A percentile compares a stretch with the other conserved stretches of the same genome.
These are phyloP conservation scores for Prolemur simus DNA, from an alignment of 2,113 vertebrate genomes.

Conservation along the genomic window DNA sequence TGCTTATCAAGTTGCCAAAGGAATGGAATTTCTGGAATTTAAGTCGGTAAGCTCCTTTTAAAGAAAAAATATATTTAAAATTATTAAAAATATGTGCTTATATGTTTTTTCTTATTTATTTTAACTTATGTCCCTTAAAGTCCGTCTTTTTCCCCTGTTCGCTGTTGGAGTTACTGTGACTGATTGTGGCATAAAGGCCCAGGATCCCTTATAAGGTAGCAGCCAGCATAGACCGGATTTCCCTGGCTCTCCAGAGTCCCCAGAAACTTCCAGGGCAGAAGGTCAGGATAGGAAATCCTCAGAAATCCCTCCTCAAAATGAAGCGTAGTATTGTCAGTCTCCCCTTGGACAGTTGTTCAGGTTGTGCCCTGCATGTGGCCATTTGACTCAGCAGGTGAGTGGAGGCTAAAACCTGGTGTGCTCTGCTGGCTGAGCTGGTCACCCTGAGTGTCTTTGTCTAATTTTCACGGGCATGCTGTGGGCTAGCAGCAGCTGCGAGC, in stretches of 20 bases:
- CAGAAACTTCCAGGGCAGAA: neutral
- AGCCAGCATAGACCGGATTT: neutral
- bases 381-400: neutral
- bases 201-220: neutral
- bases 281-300: neutral
- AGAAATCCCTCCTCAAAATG: neutral
- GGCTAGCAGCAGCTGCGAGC: neutral
- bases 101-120: neutral
- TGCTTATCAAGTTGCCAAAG: slow-evolving; percentile 96
- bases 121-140: neutral
- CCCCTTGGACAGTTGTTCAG: neutral
- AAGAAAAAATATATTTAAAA: neutral
- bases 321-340: rapidly evolving
- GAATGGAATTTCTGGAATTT: slow-evolving; percentile 97
- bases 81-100: neutral
- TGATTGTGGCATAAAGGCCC: neutral
- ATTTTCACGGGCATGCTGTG: rapidly evolving
- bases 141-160: neutral
- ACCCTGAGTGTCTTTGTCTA: too few species aligned
- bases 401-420: neutral
- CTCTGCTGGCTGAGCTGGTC: neutral
- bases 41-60: slow-evolving; percentile 88
- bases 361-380: neutral
- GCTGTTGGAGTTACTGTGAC: neutral
- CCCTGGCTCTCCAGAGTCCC: neutral